phyloP scores from a whole-genome alignment of 2,113 vertebrate genomes.

The Malaclemys terrapin region DNA sequence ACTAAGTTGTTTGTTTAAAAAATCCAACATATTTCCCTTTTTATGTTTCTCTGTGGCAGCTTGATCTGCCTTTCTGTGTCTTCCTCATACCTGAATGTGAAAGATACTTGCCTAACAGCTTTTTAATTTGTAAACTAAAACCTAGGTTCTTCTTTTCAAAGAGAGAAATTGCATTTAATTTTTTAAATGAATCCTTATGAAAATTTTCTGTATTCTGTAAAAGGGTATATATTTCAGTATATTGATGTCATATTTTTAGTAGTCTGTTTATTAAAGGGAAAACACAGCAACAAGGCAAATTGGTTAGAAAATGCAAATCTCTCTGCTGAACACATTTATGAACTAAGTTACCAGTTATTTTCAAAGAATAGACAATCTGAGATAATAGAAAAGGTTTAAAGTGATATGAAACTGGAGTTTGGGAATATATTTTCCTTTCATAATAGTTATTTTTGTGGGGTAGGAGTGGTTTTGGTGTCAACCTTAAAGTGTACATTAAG shows the following conservation, averaged over 20 bases:
- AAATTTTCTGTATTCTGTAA: background rate
- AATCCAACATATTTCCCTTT: slow-evolving; percentile 39
- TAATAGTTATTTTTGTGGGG: background rate
- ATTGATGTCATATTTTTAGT: background rate
- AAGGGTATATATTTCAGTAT: background rate
- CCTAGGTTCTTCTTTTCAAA: slow-evolving; percentile 14
- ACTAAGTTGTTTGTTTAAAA: slow-evolving; percentile 61
- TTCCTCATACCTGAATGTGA: slow-evolving; percentile 74
- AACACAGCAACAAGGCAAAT: background rate
- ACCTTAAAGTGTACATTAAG: background rate
- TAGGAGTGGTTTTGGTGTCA: background rate
- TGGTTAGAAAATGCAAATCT: background rate
- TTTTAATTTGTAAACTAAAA: slow-evolving; percentile 64
- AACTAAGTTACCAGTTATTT: background rate
- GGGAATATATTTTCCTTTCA: background rate
- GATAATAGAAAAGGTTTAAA: background rate
- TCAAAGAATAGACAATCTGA: slow-evolving; percentile 4
- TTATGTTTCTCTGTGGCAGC: slow-evolving; percentile 58
- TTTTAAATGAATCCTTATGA: background rate
- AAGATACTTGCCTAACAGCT: slow-evolving; percentile 40
- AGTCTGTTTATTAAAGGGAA: background rate
- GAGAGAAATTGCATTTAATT: background rate
- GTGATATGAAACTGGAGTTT: background rate
- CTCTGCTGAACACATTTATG: background rate
- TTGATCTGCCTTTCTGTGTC: slow-evolving; percentile 64